These are phyloP conservation scores for Nannoperca australis DNA, from an alignment of 2,797 vertebrate species.

Conservation along the genomic window DNA sequence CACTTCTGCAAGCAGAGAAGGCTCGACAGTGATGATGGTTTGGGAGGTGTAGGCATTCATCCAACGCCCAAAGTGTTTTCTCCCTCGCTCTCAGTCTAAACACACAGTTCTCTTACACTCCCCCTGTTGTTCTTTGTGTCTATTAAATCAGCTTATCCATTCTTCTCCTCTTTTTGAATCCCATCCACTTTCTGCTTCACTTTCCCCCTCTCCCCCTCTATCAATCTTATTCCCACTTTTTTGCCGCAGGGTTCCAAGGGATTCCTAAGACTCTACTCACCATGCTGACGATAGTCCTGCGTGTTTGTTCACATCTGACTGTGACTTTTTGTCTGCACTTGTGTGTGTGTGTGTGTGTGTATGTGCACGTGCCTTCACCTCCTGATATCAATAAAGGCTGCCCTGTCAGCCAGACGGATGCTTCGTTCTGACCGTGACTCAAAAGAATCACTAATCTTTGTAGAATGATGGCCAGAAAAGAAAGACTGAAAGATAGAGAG, in stretches of 20 bases:
- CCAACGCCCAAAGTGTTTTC: conserved; percentile 46
- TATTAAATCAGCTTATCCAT: conserved; percentile 48
- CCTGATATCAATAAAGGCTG: conserved; percentile 42
- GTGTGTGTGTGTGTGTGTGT: background rate
- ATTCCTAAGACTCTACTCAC: conserved; percentile 35
- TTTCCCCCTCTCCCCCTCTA: conserved; percentile 17
- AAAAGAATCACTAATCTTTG: conserved; percentile 36
- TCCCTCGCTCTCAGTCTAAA: conserved; percentile 46
- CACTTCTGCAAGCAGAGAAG: conserved; percentile 39
- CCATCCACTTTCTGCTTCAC: conserved; percentile 18
- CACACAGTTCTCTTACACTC: conserved; percentile 30
- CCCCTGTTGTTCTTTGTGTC: conserved; percentile 46
- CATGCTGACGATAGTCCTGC: conserved; percentile 24
- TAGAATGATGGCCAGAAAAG: conserved; percentile 9
- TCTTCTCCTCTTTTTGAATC: conserved; percentile 26
- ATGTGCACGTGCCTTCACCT: conserved; percentile 21
- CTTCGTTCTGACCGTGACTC: conserved; percentile 30
- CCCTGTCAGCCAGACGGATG: conserved; percentile 29
- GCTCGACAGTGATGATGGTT: conserved; percentile 44
- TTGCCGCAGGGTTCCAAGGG: conserved; percentile 29
- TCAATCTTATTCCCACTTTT: conserved; percentile 41
- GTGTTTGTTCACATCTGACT: conserved; percentile 21
- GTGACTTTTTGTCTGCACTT: conserved; percentile 16
- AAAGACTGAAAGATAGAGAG: background rate
- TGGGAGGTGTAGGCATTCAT: conserved; percentile 54